Percentiles rank a stretch among this genome's conserved stretches.
Evolutionary conservation across 2,888 invertebrate species (phyloP).

Genomic region (Mythimna lalbum): DNA sequence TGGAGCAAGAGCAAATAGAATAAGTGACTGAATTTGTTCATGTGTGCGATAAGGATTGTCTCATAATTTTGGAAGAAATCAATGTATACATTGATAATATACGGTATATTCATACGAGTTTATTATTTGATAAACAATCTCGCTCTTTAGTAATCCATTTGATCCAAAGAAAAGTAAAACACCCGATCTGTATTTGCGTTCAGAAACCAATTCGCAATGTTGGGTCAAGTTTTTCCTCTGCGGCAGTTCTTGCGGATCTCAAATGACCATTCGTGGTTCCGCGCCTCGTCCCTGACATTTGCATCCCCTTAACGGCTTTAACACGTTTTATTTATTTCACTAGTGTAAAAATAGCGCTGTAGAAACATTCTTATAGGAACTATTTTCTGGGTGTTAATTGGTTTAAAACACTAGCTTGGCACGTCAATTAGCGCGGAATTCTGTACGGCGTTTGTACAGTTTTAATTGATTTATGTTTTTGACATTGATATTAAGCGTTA

Average conservation of each 20-base stretch:
- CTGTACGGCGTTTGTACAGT: conserved; percentile 1
- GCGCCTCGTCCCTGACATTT: conserved; percentile 43
- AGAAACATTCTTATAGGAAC: conserved; percentile 4
- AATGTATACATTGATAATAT: not conserved
- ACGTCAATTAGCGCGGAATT: conserved; percentile 19
- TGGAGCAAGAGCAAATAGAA: conserved; percentile 51
- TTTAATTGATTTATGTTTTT: conserved; percentile 28
- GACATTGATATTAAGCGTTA: not conserved
- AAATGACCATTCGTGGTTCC: conserved; percentile 22
- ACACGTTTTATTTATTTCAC: conserved; percentile 21
- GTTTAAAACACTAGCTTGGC: conserved; percentile 21
- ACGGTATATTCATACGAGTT: not conserved
- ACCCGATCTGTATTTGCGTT: conserved; percentile 41
- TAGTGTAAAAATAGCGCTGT: conserved; percentile 11
- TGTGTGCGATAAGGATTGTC: conserved; percentile 22
- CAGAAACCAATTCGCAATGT: conserved; percentile 45
- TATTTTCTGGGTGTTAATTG: conserved; percentile 33
- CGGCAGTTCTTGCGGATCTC: conserved; percentile 18
- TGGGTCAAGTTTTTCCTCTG: conserved; percentile 63
- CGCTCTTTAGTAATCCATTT: conserved; percentile 31
- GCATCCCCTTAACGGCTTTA: conserved; percentile 7
- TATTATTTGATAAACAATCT: not conserved
- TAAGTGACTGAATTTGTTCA: conserved; percentile 21
- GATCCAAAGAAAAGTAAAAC: conserved; percentile 49
- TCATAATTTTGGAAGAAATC: not conserved